Conservation (phyloP, 2,888 invertebrate species). For the Folsomia candida region DNA sequence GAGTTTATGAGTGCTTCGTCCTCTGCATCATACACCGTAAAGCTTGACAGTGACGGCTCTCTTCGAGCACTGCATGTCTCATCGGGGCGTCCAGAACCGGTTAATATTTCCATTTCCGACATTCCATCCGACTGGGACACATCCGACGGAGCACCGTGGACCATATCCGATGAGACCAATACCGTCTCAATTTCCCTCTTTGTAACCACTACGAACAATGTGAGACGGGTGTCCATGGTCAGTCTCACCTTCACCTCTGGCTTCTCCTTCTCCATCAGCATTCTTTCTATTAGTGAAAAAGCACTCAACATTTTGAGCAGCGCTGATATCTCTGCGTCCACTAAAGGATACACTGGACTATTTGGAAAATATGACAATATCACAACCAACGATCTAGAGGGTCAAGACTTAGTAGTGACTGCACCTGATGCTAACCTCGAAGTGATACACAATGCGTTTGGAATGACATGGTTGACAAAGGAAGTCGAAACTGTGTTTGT, state of each 20-base stretch:
- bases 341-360: not conserved
- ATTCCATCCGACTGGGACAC: not conserved
- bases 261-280: not conserved
- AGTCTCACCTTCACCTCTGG: not conserved
- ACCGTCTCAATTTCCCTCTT: not conserved
- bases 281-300: not conserved
- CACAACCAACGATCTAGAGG: not conserved
- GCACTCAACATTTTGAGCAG: not conserved
- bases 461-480: not conserved
- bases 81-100: too few relatives aligned
- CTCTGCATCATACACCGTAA: not conserved
- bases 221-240: not conserved
- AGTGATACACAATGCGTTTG: not conserved
- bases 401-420: not conserved
- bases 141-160: not conserved
- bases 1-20: not conserved
- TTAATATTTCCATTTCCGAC: not conserved
- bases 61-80: not conserved
- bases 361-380: not conserved
- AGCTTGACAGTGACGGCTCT: not conserved
- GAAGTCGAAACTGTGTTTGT: not conserved
- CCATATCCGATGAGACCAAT: not conserved
- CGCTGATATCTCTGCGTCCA: not conserved
- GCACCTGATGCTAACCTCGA: not conserved
- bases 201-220: not conserved